Evolutionary conservation across 2,113 vertebrate genomes (phyloP), one percentile per base, ranked within the genome.

Genomic region (Oryzias woworae): DNA sequence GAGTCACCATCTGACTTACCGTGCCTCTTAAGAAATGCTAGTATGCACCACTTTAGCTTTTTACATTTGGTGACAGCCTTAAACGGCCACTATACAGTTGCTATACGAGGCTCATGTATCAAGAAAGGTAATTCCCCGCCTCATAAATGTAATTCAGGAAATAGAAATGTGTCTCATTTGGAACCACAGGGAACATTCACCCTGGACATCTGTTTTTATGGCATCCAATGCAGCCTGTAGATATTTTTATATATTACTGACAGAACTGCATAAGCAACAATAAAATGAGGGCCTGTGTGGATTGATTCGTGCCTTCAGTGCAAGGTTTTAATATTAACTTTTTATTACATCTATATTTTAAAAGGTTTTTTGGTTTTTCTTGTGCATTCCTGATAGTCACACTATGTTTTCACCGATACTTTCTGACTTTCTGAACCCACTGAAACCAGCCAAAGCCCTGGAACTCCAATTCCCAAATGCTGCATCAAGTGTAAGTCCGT

Each of bases 301-400:
- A 66, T 48, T 48, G 18, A 1, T 28, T 18, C 49, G 0, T 43
- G 36, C 15, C 44, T 52, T 47, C 48, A 41, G 1, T 36, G 10
- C 53, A 53, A 26, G 7, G 47, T 68, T 61, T 61, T 47, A 57
- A 18, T 28, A 22, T 66, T 17, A 43, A 17, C 31, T 57, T 74
- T 82, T 73, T 66, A 83, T 83, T 86, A 75, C 74, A 76, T 44
- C 28, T 69, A 8, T 20, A 58, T 73, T 66, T 48, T 7, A 45
- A 52, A 8, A 48, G 49, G 45, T 50, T 54, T 58, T 61, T 16
- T 55, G 44, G 4, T 24, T n/a, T 14, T 26, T 20, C 41, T 36
- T 54, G 47, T 43, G 41, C 14, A 13, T 17, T 28, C 20, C 0
- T 53, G 23, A 65, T 55, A 61, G n/a, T 45, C 8, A 14, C n/a